phyloP scores from a whole-genome alignment of 2,797 vertebrate genomes.

The Tympanoctomys barrerae region DNA sequence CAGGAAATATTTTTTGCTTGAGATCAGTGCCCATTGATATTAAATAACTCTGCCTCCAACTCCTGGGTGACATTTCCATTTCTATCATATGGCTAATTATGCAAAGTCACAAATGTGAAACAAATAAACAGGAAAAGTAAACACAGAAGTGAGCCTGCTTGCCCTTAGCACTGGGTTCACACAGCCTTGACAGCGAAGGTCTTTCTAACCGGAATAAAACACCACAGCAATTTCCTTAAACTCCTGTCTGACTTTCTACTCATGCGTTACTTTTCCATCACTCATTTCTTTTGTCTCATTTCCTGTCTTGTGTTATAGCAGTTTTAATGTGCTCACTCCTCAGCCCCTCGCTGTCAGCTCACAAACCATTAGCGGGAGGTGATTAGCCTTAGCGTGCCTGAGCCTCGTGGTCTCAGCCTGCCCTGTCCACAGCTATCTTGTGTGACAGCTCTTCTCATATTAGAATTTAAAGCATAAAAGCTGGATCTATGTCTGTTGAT shows the following conservation, averaged over 20 bases:
- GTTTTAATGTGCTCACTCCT: constrained; percentile 80
- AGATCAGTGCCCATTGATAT: no score
- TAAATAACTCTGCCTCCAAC: no score
- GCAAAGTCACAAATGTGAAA: not conserved
- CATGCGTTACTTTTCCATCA: constrained; percentile 76
- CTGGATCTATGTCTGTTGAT: constrained; percentile 62
- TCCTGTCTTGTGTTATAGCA: constrained; percentile 75
- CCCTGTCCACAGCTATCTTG: constrained; percentile 48
- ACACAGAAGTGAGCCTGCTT: not conserved
- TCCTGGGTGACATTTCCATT: not conserved
- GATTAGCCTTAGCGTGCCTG: constrained; percentile 78
- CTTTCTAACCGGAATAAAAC: constrained; percentile 73
- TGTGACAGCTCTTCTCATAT: constrained; percentile 28
- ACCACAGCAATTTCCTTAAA: constrained; percentile 80
- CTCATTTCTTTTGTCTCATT: constrained; percentile 83
- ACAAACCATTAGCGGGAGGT: constrained; percentile 79
- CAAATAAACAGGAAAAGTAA: not conserved
- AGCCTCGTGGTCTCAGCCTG: constrained; percentile 72
- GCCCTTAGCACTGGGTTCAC: constrained; percentile 63
- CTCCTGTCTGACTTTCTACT: constrained; percentile 68
- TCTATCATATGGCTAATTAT: constrained; percentile 45
- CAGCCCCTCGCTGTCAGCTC: constrained; percentile 77
- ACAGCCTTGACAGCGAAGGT: constrained; percentile 75
- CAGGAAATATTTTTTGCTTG: no score
- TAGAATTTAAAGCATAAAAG: constrained; percentile 66